Evolutionary conservation across 2,113 vertebrate genomes (phyloP).

Genomic region (Silurus asotus): DNA sequence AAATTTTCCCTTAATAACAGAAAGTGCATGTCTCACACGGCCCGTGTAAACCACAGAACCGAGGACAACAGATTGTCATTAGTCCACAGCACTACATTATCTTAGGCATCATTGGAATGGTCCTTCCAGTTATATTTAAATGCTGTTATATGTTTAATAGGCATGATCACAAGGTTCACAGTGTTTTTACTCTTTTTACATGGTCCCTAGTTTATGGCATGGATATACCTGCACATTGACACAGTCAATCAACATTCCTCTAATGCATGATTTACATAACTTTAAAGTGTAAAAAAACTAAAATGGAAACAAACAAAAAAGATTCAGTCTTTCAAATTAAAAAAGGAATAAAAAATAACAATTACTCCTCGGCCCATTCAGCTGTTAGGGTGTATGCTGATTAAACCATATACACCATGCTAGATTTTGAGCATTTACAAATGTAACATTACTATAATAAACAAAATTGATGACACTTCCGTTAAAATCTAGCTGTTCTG

Average conservation of each 20-base stretch:
- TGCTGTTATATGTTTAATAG: background rate
- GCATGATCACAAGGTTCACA: conserved; percentile 13
- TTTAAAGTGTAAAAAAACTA: background rate
- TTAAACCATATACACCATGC: background rate
- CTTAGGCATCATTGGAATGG: background rate
- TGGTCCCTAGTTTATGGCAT: conserved; percentile 37
- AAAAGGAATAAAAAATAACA: background rate
- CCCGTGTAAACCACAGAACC: conserved; percentile 7
- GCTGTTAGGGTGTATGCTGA: background rate
- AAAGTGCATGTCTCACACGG: conserved; percentile 8
- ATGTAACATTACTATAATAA: background rate
- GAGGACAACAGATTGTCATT: background rate
- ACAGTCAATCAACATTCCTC: background rate
- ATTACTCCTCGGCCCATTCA: background rate
- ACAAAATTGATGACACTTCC: background rate
- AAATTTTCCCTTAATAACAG: conserved; percentile 8
- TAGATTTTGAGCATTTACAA: background rate
- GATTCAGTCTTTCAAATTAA: background rate
- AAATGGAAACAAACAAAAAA: background rate
- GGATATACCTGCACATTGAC: background rate
- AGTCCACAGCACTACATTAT: background rate
- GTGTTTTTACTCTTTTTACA: conserved; percentile 21
- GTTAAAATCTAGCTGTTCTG: background rate
- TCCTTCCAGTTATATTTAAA: background rate
- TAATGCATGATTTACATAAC: background rate